phyloP scores from a whole-genome alignment of 2,797 vertebrate genomes.

The Hypotaenidia okinawae region DNA sequence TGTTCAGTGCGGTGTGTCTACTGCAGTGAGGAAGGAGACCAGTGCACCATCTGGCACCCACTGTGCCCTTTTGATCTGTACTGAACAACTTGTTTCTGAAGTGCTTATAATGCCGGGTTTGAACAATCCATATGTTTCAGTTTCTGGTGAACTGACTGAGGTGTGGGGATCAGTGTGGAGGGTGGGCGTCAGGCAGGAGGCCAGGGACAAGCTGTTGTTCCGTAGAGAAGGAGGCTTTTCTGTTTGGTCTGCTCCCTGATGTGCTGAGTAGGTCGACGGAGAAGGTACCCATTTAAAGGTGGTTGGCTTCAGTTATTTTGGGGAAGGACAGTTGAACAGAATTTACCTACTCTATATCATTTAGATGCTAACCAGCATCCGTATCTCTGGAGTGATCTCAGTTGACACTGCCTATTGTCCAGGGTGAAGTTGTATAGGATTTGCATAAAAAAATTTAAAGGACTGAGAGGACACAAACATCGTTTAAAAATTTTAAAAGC shows the following conservation, averaged over 20 bases:
- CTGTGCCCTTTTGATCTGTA: background rate
- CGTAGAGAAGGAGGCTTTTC: background rate
- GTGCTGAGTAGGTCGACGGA: background rate
- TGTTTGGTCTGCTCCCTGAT: background rate
- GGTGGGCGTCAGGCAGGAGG: background rate
- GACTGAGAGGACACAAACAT: rapidly evolving
- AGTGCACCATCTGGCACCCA: background rate
- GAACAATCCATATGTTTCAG: background rate
- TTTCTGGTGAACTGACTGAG: background rate
- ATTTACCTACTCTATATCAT: background rate
- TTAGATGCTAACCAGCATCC: background rate
- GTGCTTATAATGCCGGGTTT: background rate
- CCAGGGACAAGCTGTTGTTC: background rate
- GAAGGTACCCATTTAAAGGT: background rate
- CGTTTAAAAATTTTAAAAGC: background rate
- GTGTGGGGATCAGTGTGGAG: background rate
- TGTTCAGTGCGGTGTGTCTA: background rate
- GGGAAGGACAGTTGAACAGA: background rate
- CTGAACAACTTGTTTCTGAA: background rate
- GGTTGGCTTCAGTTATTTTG: background rate
- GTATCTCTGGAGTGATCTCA: background rate
- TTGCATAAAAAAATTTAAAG: background rate
- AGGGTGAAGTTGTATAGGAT: background rate
- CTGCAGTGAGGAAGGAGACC: background rate
- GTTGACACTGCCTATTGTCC: background rate